A percentile compares a stretch with the other conserved stretches of the same genome.
phyloP scores from a whole-genome alignment of 2,797 vertebrate species.

The Linurgus olivaceus region DNA sequence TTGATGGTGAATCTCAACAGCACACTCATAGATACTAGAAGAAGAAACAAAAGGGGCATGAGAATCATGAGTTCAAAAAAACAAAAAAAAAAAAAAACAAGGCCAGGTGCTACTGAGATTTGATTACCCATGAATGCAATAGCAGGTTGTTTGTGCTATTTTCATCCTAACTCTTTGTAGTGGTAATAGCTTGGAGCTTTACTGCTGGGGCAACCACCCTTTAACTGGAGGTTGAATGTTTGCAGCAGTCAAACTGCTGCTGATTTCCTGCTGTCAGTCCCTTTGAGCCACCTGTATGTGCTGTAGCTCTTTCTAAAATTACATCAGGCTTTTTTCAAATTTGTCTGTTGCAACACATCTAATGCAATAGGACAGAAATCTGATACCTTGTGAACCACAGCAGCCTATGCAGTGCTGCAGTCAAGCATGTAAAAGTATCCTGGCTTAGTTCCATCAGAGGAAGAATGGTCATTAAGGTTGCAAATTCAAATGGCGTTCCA shows the following conservation, averaged over 20 bases:
- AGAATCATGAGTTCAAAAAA: background rate
- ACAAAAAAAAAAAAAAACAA: rapidly evolving
- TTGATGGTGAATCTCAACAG: background rate
- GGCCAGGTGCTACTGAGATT: background rate
- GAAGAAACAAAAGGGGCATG: background rate
- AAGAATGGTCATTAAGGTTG: background rate
- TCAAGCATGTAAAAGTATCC: background rate
- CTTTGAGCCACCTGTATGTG: background rate
- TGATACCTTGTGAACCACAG: background rate
- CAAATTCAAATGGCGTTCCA: slow-evolving; percentile 32
- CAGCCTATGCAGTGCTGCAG: background rate
- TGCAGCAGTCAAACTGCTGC: background rate
- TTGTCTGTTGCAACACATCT: background rate
- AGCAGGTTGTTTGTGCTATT: background rate
- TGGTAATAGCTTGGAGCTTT: background rate
- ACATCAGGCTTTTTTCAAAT: background rate
- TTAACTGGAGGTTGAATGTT: background rate
- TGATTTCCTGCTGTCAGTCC: background rate
- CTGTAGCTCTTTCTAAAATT: background rate
- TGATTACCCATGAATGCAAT: background rate
- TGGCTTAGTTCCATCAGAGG: background rate
- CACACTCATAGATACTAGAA: background rate
- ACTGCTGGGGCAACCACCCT: background rate
- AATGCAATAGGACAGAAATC: background rate
- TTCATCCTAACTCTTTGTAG: background rate